Conservation (phyloP, 2,888 invertebrate genomes). For the Drepana falcataria region DNA sequence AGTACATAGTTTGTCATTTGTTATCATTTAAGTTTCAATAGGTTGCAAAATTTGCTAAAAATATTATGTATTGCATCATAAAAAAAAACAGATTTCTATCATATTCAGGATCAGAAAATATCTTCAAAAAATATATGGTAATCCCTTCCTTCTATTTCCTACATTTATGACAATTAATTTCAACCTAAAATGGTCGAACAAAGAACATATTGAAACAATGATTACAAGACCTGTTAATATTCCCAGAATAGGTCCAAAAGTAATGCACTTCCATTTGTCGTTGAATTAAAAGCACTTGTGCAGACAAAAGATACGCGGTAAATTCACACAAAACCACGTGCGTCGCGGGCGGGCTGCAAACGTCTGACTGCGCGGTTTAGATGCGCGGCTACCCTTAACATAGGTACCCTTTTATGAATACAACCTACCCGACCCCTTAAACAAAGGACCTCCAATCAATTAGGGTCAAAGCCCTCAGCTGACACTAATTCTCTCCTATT, state of each 20-base stretch:
- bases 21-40: too few relatives aligned
- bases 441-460: slow-evolving; percentile 72
- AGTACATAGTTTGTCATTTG: too few relatives aligned
- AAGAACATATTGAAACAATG: slow-evolving; percentile 1
- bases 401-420: slow-evolving; percentile 57
- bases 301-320: slow-evolving; percentile 57
- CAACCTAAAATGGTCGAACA: not conserved
- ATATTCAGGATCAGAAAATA: too few relatives aligned
- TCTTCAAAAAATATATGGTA: not conserved
- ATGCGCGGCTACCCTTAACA: slow-evolving; percentile 62
- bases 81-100: too few relatives aligned
- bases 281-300: slow-evolving; percentile 41
- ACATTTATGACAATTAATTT: not conserved
- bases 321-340: slow-evolving; percentile 56
- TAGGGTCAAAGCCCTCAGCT: slow-evolving; percentile 43
- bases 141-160: not conserved
- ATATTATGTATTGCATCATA: too few relatives aligned
- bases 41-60: too few relatives aligned
- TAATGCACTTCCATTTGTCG: slow-evolving; percentile 44
- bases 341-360: slow-evolving; percentile 47
- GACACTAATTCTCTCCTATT: slow-evolving; percentile 23
- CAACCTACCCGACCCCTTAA: slow-evolving; percentile 59
- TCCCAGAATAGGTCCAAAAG: slow-evolving; percentile 25
- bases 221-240: slow-evolving; percentile 8
- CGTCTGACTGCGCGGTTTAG: slow-evolving; percentile 62